Evolutionary conservation across 2,113 vertebrate species (phyloP).

Genomic region (Camelus dromedarius): DNA sequence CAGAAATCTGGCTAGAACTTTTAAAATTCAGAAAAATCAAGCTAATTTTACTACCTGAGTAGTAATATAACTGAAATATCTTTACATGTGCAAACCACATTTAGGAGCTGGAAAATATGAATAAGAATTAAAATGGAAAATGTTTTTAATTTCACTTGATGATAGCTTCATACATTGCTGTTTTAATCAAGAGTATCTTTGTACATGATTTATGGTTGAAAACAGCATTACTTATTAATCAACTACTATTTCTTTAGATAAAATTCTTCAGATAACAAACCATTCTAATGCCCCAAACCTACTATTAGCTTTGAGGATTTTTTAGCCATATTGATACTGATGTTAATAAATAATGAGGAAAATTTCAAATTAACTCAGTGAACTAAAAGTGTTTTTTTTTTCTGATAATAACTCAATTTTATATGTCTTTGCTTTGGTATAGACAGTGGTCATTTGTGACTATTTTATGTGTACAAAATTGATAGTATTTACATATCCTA

Average conservation of each 20-base stretch:
- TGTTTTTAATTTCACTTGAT: neutral
- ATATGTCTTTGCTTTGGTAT: neutral
- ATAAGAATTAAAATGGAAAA: neutral
- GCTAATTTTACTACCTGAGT: neutral
- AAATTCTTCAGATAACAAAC: neutral
- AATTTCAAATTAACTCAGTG: neutral
- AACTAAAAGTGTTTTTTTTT: neutral
- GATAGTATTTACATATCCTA: neutral
- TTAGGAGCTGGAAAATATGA: neutral
- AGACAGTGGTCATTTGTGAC: neutral
- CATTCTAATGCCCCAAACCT: neutral
- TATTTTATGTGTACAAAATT: neutral
- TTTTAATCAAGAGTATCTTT: neutral
- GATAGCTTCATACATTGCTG: neutral
- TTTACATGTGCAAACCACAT: neutral
- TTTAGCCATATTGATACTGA: neutral
- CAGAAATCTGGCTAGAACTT: neutral
- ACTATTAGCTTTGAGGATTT: neutral
- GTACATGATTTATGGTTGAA: neutral
- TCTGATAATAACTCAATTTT: neutral
- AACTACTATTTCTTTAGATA: neutral
- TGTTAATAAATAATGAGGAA: neutral
- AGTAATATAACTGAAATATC: neutral
- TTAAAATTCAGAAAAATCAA: neutral
- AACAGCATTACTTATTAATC: neutral